Evolutionary conservation across 2,888 invertebrate genomes (phyloP).

Genomic region (Meloe dianella): DNA sequence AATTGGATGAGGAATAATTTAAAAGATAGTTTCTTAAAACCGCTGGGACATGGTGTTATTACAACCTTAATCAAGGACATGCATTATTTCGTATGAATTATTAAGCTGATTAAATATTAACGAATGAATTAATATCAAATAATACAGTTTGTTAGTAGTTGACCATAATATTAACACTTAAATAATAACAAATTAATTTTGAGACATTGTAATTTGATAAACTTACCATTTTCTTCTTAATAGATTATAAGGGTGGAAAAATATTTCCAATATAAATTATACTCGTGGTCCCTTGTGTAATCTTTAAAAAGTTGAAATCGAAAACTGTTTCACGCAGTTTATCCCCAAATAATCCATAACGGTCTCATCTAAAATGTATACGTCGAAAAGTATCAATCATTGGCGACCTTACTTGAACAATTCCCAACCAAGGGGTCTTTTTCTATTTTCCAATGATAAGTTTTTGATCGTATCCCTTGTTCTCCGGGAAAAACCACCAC

Average conservation of each 20-base stretch:
- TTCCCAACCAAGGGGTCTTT: conserved; percentile 45
- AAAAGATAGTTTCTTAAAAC: conserved; percentile 47
- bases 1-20: conserved; percentile 49
- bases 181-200: neutral
- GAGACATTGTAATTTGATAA: neutral
- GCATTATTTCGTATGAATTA: conserved; percentile 37
- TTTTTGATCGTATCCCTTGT: conserved; percentile 42
- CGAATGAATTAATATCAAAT: neutral
- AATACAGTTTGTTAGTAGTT: conserved; percentile 12
- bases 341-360: conserved; percentile 32
- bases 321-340: conserved; percentile 20
- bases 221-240: neutral
- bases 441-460: conserved; percentile 54
- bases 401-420: conserved; percentile 40
- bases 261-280: conserved; percentile 6
- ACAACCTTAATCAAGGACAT: conserved; percentile 43
- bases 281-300: neutral
- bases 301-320: conserved; percentile 19
- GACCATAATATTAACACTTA: neutral
- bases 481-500: conserved; percentile 42
- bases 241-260: neutral
- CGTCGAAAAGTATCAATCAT: conserved; percentile 47
- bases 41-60: conserved; percentile 41
- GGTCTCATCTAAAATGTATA: conserved; percentile 48
- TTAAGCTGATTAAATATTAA: conserved; percentile 24